These are phyloP conservation scores for Casuarius casuarius DNA, from an alignment of 2,113 vertebrate species.

Conservation along the genomic window DNA sequence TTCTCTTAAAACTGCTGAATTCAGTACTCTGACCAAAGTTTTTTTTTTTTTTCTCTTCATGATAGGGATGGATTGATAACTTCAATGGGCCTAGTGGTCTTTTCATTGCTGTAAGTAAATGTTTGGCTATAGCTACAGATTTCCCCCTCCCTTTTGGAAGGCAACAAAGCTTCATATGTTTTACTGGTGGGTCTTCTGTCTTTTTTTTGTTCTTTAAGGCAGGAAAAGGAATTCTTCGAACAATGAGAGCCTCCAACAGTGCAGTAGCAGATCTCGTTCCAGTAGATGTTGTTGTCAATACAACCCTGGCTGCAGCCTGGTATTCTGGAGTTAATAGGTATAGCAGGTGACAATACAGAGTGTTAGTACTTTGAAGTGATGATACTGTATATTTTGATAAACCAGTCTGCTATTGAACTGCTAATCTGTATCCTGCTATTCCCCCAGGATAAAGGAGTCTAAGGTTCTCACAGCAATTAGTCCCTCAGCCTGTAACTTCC, in stretches of 20 bases:
- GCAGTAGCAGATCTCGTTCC: conserved; percentile 96
- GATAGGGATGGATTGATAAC: conserved; percentile 98
- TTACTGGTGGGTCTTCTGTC: conserved; percentile 57
- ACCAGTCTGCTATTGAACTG: background rate
- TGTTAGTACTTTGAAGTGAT: background rate
- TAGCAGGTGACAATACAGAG: conserved; percentile 73
- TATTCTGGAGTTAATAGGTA: conserved; percentile 92
- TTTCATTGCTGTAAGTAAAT: conserved; percentile 94
- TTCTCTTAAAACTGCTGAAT: background rate
- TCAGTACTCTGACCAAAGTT: background rate
- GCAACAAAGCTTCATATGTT: background rate
- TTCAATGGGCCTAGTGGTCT: conserved; percentile 98
- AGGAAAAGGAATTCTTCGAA: conserved; percentile 97
- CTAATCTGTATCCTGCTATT: background rate
- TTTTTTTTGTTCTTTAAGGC: conserved; percentile 82
- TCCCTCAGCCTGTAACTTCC: background rate
- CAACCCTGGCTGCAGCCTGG: conserved; percentile 93
- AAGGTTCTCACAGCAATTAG: background rate
- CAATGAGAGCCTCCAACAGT: conserved; percentile 93
- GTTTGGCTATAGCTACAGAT: background rate
- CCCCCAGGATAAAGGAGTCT: background rate
- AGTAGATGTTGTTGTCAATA: conserved; percentile 95
- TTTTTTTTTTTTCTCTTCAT: background rate
- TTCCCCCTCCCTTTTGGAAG: background rate
- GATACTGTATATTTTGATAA: background rate